Conservation (phyloP, 1,140 invertebrate genomes). For the Samia ricini region DNA sequence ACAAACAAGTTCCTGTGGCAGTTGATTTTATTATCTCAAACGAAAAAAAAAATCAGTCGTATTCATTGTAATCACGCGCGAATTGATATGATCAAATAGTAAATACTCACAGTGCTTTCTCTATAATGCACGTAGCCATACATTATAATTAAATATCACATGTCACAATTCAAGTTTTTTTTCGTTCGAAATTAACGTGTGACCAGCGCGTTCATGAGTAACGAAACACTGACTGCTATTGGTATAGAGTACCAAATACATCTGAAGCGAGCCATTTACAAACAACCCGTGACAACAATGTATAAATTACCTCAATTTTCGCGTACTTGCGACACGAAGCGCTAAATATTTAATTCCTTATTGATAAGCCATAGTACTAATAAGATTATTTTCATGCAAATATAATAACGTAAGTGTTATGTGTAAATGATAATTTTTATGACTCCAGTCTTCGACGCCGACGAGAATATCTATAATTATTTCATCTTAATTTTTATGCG, state of each 20-base stretch:
- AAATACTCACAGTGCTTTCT: constrained; percentile 7
- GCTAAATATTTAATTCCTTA: constrained; percentile 35
- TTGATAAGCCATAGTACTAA: constrained; percentile 24
- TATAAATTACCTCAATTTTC: constrained; percentile 25
- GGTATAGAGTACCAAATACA: constrained; percentile 21
- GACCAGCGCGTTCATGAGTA: constrained; percentile 11
- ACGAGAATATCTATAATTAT: too few relatives aligned
- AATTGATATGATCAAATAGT: not conserved
- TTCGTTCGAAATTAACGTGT: constrained; percentile 2
- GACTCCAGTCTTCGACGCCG: not conserved
- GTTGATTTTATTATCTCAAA: not conserved
- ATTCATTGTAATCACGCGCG: not conserved
- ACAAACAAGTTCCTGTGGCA: not conserved
- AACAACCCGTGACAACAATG: constrained; percentile 23
- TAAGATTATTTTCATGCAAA: not conserved
- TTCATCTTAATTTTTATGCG: too few relatives aligned
- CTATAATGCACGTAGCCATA: constrained; percentile 15
- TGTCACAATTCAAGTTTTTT: constrained; percentile 11
- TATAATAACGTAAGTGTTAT: constrained; percentile 1
- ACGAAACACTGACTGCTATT: constrained; percentile 45
- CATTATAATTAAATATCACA: not conserved
- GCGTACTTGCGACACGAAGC: constrained; percentile 21
- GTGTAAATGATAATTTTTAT: constrained; percentile 7
- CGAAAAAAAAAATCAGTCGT: not conserved
- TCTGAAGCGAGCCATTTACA: constrained; percentile 29